Conservation (phyloP, 2,888 invertebrate genomes). For the Cheilosia vulpina region DNA sequence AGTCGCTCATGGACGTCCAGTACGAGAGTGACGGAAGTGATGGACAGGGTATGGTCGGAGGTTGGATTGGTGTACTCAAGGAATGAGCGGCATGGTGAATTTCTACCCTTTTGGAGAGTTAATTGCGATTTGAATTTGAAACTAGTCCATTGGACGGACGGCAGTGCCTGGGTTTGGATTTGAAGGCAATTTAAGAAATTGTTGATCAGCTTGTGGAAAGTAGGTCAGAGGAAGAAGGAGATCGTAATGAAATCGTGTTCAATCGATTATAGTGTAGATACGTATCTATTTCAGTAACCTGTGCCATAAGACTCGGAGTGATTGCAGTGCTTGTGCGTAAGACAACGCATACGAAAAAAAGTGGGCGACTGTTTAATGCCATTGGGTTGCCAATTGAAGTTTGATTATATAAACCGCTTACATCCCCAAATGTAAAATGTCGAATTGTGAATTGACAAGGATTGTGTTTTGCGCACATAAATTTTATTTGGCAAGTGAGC, state of each 20-base stretch:
- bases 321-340: too few relatives aligned
- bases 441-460: too few relatives aligned
- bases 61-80: not conserved
- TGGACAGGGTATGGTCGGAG: conserved; percentile 6
- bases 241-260: not conserved
- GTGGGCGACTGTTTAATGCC: too few relatives aligned
- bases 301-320: too few relatives aligned
- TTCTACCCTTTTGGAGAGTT: conserved; percentile 19
- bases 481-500: too few relatives aligned
- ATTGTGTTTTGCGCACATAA: too few relatives aligned
- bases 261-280: too few relatives aligned
- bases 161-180: not conserved
- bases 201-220: not conserved
- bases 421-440: too few relatives aligned
- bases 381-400: too few relatives aligned
- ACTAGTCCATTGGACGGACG: not conserved
- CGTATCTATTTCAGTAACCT: too few relatives aligned
- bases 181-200: not conserved
- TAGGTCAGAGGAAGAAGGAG: not conserved
- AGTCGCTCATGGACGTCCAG: conserved; percentile 49
- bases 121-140: conserved; percentile 4
- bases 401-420: too few relatives aligned
- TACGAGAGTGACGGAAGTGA: conserved; percentile 31
- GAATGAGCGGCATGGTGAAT: not conserved
- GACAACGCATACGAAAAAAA: too few relatives aligned